Base-by-base conservation (phyloP, 1,140 invertebrate species). In the Zaprionus ornatus region DNA sequence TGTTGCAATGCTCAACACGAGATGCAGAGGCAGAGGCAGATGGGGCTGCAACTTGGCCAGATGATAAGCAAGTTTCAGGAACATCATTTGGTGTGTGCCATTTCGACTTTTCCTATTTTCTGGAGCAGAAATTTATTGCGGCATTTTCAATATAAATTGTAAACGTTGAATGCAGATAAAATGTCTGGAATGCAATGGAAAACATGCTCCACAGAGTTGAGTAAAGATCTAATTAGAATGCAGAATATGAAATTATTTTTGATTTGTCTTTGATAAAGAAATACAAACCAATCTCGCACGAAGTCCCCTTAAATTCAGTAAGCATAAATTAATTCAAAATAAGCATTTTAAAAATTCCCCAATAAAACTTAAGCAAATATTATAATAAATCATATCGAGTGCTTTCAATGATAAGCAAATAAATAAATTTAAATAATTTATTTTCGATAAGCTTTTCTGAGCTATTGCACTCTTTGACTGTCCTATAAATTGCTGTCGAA, bases 61-160 rank as follows among this genome's bases (percentile, higher is more conserved):
- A 27, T 66, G 23, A 64, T 64, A 71, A 59, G 42, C 35, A 27
- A 56, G 64, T 25, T 68, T 3, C 29, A 25, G 19, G 56, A 21
- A 67, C 64, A n/a, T 70, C 65, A 69, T 69, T 67, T 69, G 55
- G 27, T 23, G 29, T 23, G n/a, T 32, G 56, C 42, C 40, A 77
- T 69, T 72, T 78, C 1, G 54, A 67, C 65, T 70, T 66, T 88
- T 71, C 48, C 74, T 64, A 78, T 77, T 90, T 84, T 87, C 67
- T 81, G 74, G 84, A 84, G 84, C 84, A 90, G 61, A 87, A 88
- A 84, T 73, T 81, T 73, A 66, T 65, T 79, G 62, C 59, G 74
- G 72, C 64, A 88, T 78, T 84, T 74, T 78, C 74, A 78, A 88
- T 87, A 84, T 78, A 78, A 87, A 88, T 88, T 86, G 73, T 82